Evolutionary conservation across 2,888 invertebrate species (phyloP), one percentile per base, ranked within the genome.

Genomic region (Tipula unca): DNA sequence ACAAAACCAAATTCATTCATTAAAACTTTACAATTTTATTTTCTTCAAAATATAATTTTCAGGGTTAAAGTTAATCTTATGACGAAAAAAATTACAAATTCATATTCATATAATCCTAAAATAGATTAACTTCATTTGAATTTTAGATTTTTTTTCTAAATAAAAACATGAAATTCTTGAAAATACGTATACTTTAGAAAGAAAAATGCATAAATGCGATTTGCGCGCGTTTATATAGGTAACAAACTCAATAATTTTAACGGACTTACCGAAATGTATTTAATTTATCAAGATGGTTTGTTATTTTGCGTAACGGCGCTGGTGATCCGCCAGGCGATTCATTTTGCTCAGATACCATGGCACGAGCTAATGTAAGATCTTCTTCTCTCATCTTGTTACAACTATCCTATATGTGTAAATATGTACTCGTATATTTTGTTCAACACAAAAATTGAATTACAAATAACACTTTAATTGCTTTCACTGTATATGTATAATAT

Each of bases 331-430:
- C 93, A 0, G 94, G 93, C 1, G 93, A 93, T 87, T 90, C 92
- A 87, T 93, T 92, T 82, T 93, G 91, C 89, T 93, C 93, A 0
- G 93, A 93, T 13, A 94, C 94, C 88, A 96, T 91, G 14, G 95
- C 95, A 86, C 94, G 93, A 3, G 96, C 96, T 88, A 96, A 91
- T 87, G 94, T 93, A 87, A 96, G 89, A 89, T 95, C 94, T 89
- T 93, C 93, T 90, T 95, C 95, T 91, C 95, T 94, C 95, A 96
- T 94, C 85, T 87, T 89, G 14, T 48, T 48, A 17, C 48, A 48
- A 17, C 17, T 48, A 17, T n/a, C n/a, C n/a, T n/a, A n/a, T n/a
- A n/a, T n/a, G n/a, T n/a, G n/a, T n/a, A n/a, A 32, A 32, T 32
- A 32, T 32, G 32, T 6, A 32, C 13, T 10, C 14, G n/a, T 42